Conservation (phyloP, 2,113 vertebrate genomes). For the Ariopsis seemanni region DNA sequence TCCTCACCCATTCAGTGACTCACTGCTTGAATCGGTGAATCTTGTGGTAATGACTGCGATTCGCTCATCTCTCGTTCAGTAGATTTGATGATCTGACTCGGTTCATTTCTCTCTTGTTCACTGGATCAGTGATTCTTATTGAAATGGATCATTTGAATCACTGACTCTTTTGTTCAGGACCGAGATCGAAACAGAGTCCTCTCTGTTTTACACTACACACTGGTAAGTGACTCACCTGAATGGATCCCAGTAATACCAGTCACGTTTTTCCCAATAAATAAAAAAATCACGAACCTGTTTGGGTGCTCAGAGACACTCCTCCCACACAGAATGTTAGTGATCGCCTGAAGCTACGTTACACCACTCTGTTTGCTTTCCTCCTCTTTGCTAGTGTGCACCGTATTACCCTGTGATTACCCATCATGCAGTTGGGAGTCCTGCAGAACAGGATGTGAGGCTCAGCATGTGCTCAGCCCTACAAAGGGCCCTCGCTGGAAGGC, state of each 20-base stretch:
- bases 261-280: not conserved
- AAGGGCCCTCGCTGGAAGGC: slow-evolving; percentile 66
- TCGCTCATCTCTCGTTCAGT: not conserved
- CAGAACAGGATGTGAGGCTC: slow-evolving; percentile 39
- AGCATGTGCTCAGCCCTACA: slow-evolving; percentile 51
- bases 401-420: slow-evolving; percentile 40
- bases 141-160: not conserved
- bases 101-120: not conserved
- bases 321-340: not conserved
- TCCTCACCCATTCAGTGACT: not conserved
- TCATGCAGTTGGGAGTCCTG: slow-evolving; percentile 38
- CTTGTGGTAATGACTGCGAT: not conserved
- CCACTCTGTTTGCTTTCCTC: not conserved
- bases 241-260: not conserved
- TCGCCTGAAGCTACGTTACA: not conserved
- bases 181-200: not conserved
- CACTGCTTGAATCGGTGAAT: not conserved
- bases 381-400: not conserved
- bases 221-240: not conserved
- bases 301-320: not conserved
- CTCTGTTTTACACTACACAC: not conserved
- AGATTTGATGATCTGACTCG: no score
- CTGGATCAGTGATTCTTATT: not conserved
- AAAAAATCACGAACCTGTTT: not conserved
- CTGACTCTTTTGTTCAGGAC: not conserved